These are phyloP conservation scores for Rotaria macrura DNA, from an alignment of 2,888 invertebrate genomes.

Conservation along the genomic window DNA sequence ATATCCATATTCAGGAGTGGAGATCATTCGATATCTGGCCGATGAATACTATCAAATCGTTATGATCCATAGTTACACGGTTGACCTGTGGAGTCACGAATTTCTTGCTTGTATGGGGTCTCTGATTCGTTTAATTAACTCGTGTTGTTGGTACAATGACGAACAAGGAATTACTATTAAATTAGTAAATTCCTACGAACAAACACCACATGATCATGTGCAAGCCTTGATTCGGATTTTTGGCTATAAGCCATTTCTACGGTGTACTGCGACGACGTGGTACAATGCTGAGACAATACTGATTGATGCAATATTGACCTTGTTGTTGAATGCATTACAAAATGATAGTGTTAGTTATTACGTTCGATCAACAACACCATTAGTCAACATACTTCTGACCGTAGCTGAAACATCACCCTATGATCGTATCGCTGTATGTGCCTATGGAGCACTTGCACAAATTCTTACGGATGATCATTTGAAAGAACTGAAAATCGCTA, in stretches of 20 bases:
- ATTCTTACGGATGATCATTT: not conserved
- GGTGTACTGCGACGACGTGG: not conserved
- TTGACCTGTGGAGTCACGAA: no score
- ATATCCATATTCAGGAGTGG: no score
- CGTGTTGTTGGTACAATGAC: no score
- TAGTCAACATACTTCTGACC: not conserved
- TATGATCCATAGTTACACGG: no score
- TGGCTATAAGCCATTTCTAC: not conserved
- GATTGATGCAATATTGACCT: not conserved
- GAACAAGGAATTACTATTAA: no score
- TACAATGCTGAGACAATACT: not conserved
- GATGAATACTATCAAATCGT: no score
- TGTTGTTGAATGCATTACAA: not conserved
- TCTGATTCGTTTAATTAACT: no score
- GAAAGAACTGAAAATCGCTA: not conserved
- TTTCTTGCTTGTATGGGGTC: no score
- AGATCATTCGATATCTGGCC: no score
- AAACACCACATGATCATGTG: not conserved
- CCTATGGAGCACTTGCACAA: not conserved
- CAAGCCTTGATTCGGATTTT: not conserved
- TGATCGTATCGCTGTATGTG: not conserved
- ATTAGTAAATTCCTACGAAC: no score
- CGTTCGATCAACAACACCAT: not conserved
- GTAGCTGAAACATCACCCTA: not conserved
- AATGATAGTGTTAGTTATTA: not conserved